Base-by-base conservation (phyloP, 2,113 vertebrate species). In the Neogale vison region DNA sequence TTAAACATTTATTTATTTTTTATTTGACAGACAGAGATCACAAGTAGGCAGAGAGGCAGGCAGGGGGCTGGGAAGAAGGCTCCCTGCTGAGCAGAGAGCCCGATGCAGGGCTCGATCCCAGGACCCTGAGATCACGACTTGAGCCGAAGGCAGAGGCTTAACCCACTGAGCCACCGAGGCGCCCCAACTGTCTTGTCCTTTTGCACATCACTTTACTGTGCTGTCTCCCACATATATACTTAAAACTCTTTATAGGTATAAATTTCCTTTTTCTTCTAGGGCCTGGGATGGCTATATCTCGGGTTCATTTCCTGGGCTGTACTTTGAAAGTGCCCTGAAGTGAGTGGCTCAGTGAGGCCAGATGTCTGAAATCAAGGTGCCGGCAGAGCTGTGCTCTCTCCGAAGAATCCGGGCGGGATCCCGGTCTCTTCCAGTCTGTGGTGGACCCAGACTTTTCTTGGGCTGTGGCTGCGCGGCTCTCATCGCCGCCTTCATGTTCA, bases 381-480 rank as follows among this genome's bases (percentile, higher is more conserved):
- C 18, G 34, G 63, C 18, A 21, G 63, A 42, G 61, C 83, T 12
- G 0, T 10, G 3, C 12, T 52, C 26, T 11, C 42, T 14, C 61
- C 31, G 59, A 65, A 59, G 42, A 31, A n/a, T 31, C 93, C 21
- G 1, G 29, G 74, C n/a, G 5, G 34, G 34, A 24, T 2, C 55
- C 55, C 39, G 9, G 3, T 0, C 4, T 13, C 77, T 10, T 61
- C 20, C 20, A 24, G 20, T 29, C 12, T 18, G 50, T 3, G 34
- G 20, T 21, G 4, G 67, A 15, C 85, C 24, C 17, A 6, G n/a
- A 55, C 10, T 8, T 18, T 50, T 6, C 77, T 21, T 63, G 42
- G 39, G 24, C 39, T 12, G 0, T 55, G 26, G 42, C 20, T 26
- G n/a, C 20, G 2, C 42, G 10, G 12, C 10, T 59, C 15, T 1